Base-by-base conservation (phyloP, 2,113 vertebrate genomes). In the Aldabrachelys gigantea region DNA sequence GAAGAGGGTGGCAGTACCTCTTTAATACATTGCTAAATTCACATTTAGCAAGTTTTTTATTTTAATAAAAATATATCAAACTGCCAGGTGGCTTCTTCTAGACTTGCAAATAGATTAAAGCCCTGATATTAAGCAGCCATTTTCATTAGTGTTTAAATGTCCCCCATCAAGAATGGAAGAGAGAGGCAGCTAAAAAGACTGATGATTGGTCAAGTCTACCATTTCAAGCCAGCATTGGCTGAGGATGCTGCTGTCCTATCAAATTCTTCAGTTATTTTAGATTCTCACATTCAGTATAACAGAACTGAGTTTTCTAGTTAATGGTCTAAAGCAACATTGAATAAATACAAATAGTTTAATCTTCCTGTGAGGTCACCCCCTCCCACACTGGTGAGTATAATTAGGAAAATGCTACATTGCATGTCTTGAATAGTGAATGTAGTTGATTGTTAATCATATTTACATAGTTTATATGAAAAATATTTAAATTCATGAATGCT, bases 281-380 rank as follows among this genome's bases (percentile, higher is more conserved):
- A 94, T 91, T 95, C 97, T 80, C 91, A 91, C 59, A 93, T 87
- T 97, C 94, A 89, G 0, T 85, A 87, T 41, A 82, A 53, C 89
- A 93, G 78, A 97, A 79, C 85, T 76, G 76, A 94, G 87, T 89
- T 95, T 98, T 65, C 90, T 93, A 90, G 88, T 96, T 97, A 98
- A 97, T 92, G 90, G 81, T 97, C 96, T 92, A 98, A 96, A 97
- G 90, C 88, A 97, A 92, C 89, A 94, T 85, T 88, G 94, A 97
- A 97, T 97, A 98, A 98, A 97, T 97, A 98, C 96, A 98, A 98
- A 97, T 91, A 96, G 92, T 96, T 97, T 98, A 97, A 97, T 98
- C 97, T 98, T 97, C 89, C 52, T 97, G 84, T 87, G 88, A 78
- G 93, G 91, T 94, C 94, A 92, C 75, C 96, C 96, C 97, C 96